These are phyloP conservation scores for Tetanocera ferruginea DNA, from an alignment of 2,888 invertebrate genomes.

Conservation along the genomic window DNA sequence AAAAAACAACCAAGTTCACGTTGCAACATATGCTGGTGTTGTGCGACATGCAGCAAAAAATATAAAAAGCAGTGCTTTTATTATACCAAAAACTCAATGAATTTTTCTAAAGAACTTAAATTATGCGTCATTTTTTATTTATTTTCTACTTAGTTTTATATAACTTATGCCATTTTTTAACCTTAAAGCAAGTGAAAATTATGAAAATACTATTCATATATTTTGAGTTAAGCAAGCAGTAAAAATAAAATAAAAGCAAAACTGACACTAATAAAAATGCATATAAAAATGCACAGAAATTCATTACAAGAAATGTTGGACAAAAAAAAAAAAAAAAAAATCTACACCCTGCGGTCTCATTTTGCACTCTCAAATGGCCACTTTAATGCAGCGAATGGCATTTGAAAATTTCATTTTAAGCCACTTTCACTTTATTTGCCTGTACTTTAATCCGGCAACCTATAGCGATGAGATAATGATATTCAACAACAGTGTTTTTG, in stretches of 20 bases:
- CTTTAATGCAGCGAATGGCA: background rate
- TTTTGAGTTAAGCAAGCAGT: background rate
- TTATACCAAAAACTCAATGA: background rate
- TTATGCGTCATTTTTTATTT: no score
- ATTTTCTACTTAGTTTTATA: background rate
- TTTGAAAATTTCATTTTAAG: conserved; percentile 14
- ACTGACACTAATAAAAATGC: background rate
- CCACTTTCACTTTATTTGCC: conserved; percentile 29
- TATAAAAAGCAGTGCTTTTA: background rate
- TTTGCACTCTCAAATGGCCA: conserved; percentile 6
- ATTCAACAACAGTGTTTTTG: background rate
- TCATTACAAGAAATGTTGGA: no score
- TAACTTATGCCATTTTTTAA: background rate
- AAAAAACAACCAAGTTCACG: background rate
- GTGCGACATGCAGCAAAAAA: background rate
- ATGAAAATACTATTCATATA: conserved; percentile 7
- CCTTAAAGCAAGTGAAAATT: background rate
- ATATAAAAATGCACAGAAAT: background rate
- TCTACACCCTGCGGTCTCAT: background rate
- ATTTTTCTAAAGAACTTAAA: background rate
- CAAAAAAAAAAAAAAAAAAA: no score
- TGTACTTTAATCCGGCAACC: background rate
- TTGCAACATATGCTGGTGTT: background rate
- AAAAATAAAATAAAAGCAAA: background rate
- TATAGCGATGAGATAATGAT: background rate